A percentile compares a stretch with the other conserved stretches of the same genome.
Conservation (phyloP, 64 coral and sea anemone genomes). For the Dendronephthya gigantea region DNA sequence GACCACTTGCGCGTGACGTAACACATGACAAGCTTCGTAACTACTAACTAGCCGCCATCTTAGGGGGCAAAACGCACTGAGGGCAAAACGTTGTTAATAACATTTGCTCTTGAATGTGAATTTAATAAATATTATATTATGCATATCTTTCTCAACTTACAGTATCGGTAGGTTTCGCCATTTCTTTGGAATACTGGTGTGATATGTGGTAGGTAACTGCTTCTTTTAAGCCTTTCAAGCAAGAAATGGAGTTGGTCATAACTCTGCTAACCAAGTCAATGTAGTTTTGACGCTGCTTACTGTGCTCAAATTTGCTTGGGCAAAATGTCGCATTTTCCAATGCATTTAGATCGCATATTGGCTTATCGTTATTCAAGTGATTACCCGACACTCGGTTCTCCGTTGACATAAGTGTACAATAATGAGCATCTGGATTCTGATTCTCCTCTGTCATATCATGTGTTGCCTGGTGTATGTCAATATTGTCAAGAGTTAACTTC, state of each 20-base stretch:
- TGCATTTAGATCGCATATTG: background rate
- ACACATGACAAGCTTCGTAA: no score
- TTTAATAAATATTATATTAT: background rate
- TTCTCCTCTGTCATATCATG: no score
- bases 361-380: background rate
- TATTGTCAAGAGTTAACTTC: background rate
- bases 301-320: background rate
- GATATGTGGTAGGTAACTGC: background rate
- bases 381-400: background rate
- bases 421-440: slow-evolving; percentile 1
- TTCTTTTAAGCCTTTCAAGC: background rate
- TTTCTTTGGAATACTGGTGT: slow-evolving; percentile 3
- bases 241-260: background rate
- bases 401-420: background rate
- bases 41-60: no score
- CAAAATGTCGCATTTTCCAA: background rate
- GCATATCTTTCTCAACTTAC: background rate
- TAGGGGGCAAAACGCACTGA: no score
- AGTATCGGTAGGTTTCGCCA: background rate
- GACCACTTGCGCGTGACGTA: no score
- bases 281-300: no score
- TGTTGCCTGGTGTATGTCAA: background rate
- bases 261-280: background rate
- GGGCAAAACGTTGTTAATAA: background rate
- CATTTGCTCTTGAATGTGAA: background rate